Conservation (phyloP, 1,140 invertebrate genomes). For the Hycleus phaleratus region DNA sequence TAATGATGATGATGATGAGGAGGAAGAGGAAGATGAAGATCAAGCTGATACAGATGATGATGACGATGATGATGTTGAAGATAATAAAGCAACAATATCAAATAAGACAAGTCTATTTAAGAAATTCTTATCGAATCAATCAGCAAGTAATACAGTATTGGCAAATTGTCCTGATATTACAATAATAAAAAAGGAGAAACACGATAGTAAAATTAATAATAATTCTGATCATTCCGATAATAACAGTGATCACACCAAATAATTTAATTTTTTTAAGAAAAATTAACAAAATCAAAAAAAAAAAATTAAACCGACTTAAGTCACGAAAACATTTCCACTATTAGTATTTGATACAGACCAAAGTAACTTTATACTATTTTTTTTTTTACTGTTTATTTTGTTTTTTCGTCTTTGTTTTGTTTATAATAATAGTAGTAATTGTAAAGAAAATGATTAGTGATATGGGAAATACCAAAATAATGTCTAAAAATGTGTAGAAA, state of each 20-base stretch:
- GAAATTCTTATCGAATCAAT: slow-evolving; percentile 17
- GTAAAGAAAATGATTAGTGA: too few relatives aligned
- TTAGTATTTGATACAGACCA: slow-evolving; percentile 42
- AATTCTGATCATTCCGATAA: slow-evolving; percentile 40
- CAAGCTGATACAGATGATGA: slow-evolving; percentile 43
- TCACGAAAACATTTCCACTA: slow-evolving; percentile 26
- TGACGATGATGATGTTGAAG: slow-evolving; percentile 42
- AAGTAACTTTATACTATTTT: slow-evolving; percentile 31
- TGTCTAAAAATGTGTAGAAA: too few relatives aligned
- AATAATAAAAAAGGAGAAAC: slow-evolving; percentile 52
- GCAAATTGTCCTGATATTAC: slow-evolving; percentile 56
- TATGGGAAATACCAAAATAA: too few relatives aligned
- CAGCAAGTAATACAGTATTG: slow-evolving; percentile 42
- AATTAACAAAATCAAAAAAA: slow-evolving; percentile 28
- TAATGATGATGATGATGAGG: neutral
- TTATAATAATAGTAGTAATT: too few relatives aligned
- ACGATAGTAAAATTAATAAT: slow-evolving; percentile 44
- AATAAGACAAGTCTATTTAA: slow-evolving; percentile 23
- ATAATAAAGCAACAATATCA: slow-evolving; percentile 24
- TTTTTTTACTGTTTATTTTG: neutral
- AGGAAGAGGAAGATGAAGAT: slow-evolving; percentile 6
- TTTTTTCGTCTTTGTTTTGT: too few relatives aligned
- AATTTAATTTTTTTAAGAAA: neutral
- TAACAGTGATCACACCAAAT: slow-evolving; percentile 23
- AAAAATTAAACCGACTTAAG: neutral